phyloP scores from a whole-genome alignment of 2,888 invertebrate species.

The Cryptocephalus primarius region DNA sequence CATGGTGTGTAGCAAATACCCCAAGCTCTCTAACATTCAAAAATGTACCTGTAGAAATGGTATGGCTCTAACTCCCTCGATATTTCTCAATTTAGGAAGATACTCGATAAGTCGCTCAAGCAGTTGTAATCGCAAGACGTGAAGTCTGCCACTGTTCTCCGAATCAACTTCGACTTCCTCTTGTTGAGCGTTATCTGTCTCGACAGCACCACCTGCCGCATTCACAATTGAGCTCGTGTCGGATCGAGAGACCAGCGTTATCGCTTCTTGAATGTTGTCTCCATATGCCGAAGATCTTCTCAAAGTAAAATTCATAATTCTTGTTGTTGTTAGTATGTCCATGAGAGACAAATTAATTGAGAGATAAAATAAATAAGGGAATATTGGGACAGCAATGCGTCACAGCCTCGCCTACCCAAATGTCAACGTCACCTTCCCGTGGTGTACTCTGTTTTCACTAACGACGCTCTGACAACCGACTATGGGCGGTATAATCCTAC shows the following conservation, averaged over 20 bases:
- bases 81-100: conserved; percentile 60
- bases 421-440: neutral
- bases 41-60: conserved; percentile 65
- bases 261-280: conserved; percentile 50
- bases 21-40: neutral
- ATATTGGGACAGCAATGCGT: neutral
- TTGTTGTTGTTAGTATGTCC: too few species aligned
- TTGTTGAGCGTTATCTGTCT: conserved; percentile 23
- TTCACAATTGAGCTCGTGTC: conserved; percentile 41
- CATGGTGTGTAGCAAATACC: too few species aligned
- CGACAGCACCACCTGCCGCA: conserved; percentile 15
- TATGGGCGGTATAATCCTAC: neutral
- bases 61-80: conserved; percentile 77
- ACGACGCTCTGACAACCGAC: conserved; percentile 1
- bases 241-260: conserved; percentile 41
- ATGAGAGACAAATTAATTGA: too few species aligned
- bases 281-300: conserved; percentile 81
- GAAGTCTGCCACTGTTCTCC: conserved; percentile 42
- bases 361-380: too few species aligned
- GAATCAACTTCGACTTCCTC: conserved; percentile 25
- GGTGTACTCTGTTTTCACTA: neutral
- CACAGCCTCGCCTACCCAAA: neutral
- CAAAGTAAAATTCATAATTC: neutral
- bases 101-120: conserved; percentile 68
- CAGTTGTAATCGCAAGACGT: conserved; percentile 57